Percentiles rank a stretch among this genome's conserved stretches.
These are phyloP conservation scores for Zapus hudsonius DNA, from an alignment of 2,113 vertebrate genomes.

Conservation along the genomic window DNA sequence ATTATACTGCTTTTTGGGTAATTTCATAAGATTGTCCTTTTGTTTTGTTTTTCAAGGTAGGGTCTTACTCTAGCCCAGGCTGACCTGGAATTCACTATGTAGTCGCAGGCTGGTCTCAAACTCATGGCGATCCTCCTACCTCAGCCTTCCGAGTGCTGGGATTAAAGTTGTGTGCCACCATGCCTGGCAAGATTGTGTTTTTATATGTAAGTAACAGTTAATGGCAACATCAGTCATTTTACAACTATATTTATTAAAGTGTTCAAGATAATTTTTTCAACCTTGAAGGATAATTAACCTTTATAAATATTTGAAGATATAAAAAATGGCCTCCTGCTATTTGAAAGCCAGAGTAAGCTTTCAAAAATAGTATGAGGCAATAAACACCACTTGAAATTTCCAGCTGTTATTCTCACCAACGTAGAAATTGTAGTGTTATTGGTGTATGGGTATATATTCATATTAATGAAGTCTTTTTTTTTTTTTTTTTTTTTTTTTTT, in stretches of 20 bases:
- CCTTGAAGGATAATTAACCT: constrained; percentile 41
- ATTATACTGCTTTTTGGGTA: background rate
- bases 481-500: no score
- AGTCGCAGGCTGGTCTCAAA: no score
- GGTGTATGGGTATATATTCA: no score
- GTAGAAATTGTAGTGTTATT: background rate
- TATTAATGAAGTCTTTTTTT: no score
- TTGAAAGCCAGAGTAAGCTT: constrained; percentile 12
- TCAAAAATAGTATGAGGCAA: constrained; percentile 10
- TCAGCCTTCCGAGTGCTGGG: no score
- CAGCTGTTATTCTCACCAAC: background rate
- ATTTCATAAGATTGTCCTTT: constrained; percentile 11
- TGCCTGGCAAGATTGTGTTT: no score
- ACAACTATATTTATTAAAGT: constrained; percentile 21
- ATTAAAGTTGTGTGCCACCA: no score
- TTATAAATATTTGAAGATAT: constrained; percentile 57
- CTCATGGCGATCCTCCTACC: no score
- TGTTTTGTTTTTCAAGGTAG: no score
- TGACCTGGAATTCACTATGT: no score
- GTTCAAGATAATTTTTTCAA: constrained; percentile 30
- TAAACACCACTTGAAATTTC: constrained; percentile 19
- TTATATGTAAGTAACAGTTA: background rate
- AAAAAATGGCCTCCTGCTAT: constrained; percentile 13
- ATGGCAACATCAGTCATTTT: background rate
- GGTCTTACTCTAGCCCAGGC: no score